Evolutionary conservation across 2,797 vertebrate genomes (phyloP).

Genomic region (Crocidura indochinensis): DNA sequence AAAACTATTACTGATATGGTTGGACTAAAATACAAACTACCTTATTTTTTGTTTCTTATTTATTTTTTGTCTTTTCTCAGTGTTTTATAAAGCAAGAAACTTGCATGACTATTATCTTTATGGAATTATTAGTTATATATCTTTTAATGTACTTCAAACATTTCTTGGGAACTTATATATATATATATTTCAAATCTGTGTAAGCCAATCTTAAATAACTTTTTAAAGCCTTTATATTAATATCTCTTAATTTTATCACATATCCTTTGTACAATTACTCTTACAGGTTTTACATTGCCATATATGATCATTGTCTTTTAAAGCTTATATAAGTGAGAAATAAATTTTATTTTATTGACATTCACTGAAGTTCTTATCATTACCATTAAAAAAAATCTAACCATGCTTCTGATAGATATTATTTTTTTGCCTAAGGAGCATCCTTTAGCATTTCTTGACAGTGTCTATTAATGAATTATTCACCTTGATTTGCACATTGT

Average conservation of each 20-base stretch:
- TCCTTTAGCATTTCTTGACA: background rate
- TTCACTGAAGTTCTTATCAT: background rate
- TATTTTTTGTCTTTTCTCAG: background rate
- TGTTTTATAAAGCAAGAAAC: too few relatives aligned
- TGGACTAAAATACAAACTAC: background rate
- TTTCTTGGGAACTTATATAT: background rate
- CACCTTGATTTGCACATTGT: background rate
- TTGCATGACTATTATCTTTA: background rate
- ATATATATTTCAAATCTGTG: background rate
- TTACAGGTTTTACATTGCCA: background rate
- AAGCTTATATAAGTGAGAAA: background rate
- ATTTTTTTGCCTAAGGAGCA: background rate
- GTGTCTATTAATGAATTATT: background rate
- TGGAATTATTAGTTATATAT: background rate
- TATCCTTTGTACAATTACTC: background rate
- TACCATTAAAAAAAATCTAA: background rate
- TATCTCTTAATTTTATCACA: background rate
- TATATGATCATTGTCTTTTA: background rate
- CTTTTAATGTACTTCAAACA: background rate
- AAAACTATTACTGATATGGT: background rate
- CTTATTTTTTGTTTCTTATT: conserved; percentile 29
- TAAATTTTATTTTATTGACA: conserved; percentile 1
- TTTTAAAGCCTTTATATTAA: background rate
- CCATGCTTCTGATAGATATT: background rate
- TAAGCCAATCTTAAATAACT: background rate